Evolutionary conservation across 2,888 invertebrate species (phyloP), one percentile per base, ranked within the genome.

Genomic region (Fragum whitleyi): DNA sequence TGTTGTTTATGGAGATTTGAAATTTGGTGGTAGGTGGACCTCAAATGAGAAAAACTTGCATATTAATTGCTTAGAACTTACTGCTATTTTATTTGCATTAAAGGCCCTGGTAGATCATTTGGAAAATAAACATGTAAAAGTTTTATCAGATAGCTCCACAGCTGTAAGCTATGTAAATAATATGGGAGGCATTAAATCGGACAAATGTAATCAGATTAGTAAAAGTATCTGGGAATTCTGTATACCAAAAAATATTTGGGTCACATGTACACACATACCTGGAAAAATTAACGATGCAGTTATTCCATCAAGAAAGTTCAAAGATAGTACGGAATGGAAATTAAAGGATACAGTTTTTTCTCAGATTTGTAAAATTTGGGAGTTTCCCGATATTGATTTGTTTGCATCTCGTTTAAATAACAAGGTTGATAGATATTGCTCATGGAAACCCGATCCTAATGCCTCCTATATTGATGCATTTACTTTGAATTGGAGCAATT

Each of bases 341-440:
- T 28, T 74, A 2, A 16, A 73, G 0, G n/a, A 21, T n/a, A 7
- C 51, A 1, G 23, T 69, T 23, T 74, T 78, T 47, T 1, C 21
- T 0, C 28, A 72, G 21, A 77, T 77, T 19, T 57, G 59, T 59
- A 19, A 32, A 32, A 28, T 39, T 9, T 74, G 53, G 61, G 69
- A 53, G 0, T 47, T 19, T 36, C 67, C 61, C 29, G 55, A 74
- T 19, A 55, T 78, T 36, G 78, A 78, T 36, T 67, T 78, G 68
- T 78, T 78, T 78, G 78, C 74, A 3, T 62, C 78, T n/a, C 39
- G 78, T 21, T 32, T 78, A 21, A 78, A 74, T 68, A 61, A 47
- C 5, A 29, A 79, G 29, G n/a, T 74, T 1, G 28, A 47, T 23
- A 42, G 11, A 16, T 74, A 39, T 74, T 74, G 32, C 55, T 70